Conservation (phyloP, 2,888 invertebrate genomes). For the Sturmia bella region DNA sequence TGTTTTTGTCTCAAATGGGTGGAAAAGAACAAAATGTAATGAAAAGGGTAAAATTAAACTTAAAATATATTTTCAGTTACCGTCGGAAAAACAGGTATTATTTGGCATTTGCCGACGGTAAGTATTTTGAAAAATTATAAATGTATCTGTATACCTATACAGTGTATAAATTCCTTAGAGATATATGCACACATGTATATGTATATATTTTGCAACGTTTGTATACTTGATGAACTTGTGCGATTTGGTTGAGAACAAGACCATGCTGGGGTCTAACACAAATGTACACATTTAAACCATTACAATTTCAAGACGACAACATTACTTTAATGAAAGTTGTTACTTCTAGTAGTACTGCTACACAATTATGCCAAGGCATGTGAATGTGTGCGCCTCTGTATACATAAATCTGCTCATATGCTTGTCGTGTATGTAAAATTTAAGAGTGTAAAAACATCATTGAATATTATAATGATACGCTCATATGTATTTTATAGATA, state of each 20-base stretch:
- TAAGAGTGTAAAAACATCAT: constrained; percentile 37
- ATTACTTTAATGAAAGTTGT: constrained; percentile 25
- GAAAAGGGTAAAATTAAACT: not conserved
- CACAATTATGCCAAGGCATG: not conserved
- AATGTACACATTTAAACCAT: constrained; percentile 41
- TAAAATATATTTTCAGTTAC: constrained; percentile 45
- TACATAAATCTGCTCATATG: not conserved
- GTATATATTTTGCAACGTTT: not conserved
- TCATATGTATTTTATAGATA: constrained; percentile 12
- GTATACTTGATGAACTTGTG: not conserved
- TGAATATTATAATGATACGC: constrained; percentile 45
- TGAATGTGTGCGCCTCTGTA: not conserved
- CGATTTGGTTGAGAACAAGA: constrained; percentile 33
- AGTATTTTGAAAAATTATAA: no score
- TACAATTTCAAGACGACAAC: constrained; percentile 52
- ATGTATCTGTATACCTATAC: no score
- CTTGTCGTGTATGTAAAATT: constrained; percentile 20
- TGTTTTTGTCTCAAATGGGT: not conserved
- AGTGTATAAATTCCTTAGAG: no score
- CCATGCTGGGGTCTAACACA: constrained; percentile 47
- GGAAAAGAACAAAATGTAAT: not conserved
- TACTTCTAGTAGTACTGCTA: not conserved
- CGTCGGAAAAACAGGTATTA: constrained; percentile 53
- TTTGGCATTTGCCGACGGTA: constrained; percentile 22
- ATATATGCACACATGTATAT: not conserved